Evolutionary conservation across 2,113 vertebrate species (phyloP).

Genomic region (Tachysurus fulvidraco): DNA sequence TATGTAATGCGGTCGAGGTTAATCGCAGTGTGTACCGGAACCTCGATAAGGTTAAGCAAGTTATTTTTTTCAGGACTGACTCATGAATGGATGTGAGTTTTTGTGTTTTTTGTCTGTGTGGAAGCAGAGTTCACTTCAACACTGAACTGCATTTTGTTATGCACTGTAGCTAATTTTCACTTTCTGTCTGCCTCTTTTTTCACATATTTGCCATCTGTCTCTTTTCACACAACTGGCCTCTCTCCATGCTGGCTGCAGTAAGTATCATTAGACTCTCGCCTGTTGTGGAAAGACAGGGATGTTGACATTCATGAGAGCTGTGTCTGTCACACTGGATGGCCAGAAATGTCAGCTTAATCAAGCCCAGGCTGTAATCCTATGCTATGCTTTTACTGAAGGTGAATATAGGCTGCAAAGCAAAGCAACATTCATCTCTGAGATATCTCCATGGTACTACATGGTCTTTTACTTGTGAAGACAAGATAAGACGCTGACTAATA

Average conservation of each 20-base stretch:
- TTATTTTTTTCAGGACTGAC: not conserved
- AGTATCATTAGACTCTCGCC: slow-evolving; percentile 15
- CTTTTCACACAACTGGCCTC: slow-evolving; percentile 21
- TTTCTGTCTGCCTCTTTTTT: not conserved
- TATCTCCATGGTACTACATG: no score
- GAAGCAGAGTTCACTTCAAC: not conserved
- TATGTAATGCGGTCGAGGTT: not conserved
- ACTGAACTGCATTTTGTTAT: not conserved
- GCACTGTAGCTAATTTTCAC: not conserved
- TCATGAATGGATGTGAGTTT: not conserved
- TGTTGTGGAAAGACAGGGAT: slow-evolving; percentile 13
- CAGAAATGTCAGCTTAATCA: slow-evolving; percentile 30
- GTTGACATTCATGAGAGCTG: slow-evolving; percentile 27
- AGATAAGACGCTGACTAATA: not conserved
- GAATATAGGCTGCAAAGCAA: not conserved
- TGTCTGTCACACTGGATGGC: not conserved
- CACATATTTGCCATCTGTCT: slow-evolving; percentile 15
- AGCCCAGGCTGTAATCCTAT: slow-evolving; percentile 20
- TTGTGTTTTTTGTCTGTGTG: not conserved
- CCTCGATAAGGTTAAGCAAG: not conserved
- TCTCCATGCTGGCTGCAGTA: slow-evolving; percentile 17
- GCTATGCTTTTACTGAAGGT: slow-evolving; percentile 20
- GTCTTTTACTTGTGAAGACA: not conserved
- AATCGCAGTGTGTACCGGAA: not conserved
- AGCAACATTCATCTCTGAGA: not conserved